Base-by-base conservation (phyloP, 2,797 vertebrate genomes). In the Lindbergichthys nudifrons region DNA sequence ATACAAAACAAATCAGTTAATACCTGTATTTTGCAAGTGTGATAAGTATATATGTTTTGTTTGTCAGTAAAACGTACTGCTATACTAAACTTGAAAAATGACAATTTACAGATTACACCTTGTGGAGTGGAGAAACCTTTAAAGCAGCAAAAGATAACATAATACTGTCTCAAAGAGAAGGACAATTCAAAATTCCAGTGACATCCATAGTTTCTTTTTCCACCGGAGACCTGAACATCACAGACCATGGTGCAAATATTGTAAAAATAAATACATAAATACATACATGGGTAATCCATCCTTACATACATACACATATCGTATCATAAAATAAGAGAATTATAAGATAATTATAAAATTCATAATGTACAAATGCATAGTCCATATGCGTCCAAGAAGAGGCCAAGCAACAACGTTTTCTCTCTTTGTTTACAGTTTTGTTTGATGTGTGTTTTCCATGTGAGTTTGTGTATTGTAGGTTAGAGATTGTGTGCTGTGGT, bases 231-330 rank as follows among this genome's bases (percentile, higher is more conserved):
- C 85, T 92, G 90, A 73, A 90, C 77, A 51, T 88, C 78, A 92
- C 85, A 92, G 92, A 92, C 84, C 87, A 88, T 75, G 90, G 93
- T 94, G 92, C 91, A 92, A 92, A 92, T 84, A 93, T 91, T 88
- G 88, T 93, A 94, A 90, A 92, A 93, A 94, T 94, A 94, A 94
- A 94, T 95, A 95, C 94, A 95, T 95, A 95, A 95, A 94, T 95
- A 95, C 92, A 87, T 93, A 94, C 89, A 93, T 80, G 82, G 91
- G 91, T 91, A 91, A 90, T 84, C 70, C 82, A 85, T 92, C 86
- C 88, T 87, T 89, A 91, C 89, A 86, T 92, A 92, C 88, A 83
- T 92, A 93, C 88, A 94, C 89, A 90, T 89, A 93, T 91, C 86
- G 90, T 94, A 94, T 94, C 84, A 94, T 93, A 94, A 94, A 93